Percentiles rank a stretch among this genome's conserved stretches.
phyloP scores from a whole-genome alignment of 2,113 vertebrate species.

The Oncorhynchus mykiss region DNA sequence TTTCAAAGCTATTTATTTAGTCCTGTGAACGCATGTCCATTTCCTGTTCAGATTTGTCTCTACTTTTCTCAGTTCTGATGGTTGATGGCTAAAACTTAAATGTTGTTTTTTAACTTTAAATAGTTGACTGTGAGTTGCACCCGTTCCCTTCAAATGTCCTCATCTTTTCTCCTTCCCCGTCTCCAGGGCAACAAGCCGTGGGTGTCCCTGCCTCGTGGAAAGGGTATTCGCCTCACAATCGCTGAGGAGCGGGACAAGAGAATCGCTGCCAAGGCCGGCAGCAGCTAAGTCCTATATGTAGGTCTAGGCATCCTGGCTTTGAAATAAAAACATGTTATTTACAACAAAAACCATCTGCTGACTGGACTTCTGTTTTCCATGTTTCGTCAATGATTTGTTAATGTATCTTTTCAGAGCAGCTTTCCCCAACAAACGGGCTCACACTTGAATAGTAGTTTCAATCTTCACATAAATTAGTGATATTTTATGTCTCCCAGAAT shows the following conservation, averaged over 20 bases:
- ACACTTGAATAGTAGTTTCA: no score
- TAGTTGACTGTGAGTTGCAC: background rate
- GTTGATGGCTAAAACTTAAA: no score
- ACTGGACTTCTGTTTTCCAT: background rate
- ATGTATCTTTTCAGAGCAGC: no score
- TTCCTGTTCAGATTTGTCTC: background rate
- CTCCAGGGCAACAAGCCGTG: constrained; percentile 92
- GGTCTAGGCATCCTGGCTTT: constrained; percentile 44
- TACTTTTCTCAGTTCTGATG: no score
- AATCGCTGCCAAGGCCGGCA: constrained; percentile 91
- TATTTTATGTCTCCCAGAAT: no score
- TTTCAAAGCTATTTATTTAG: no score
- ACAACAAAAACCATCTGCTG: constrained; percentile 45
- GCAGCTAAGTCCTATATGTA: constrained; percentile 70
- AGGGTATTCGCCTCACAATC: constrained; percentile 96
- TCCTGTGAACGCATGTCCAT: background rate
- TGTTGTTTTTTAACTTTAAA: no score
- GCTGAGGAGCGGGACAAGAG: constrained; percentile 98
- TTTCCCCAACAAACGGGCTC: no score
- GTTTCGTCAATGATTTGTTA: background rate
- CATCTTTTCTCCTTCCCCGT: no score
- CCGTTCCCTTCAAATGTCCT: background rate
- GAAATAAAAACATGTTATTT: constrained; percentile 75
- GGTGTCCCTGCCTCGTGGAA: constrained; percentile 95
- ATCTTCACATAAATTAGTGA: no score